phyloP scores from a whole-genome alignment of 2,888 invertebrate genomes.

The Chalcosyrphus nemorum region DNA sequence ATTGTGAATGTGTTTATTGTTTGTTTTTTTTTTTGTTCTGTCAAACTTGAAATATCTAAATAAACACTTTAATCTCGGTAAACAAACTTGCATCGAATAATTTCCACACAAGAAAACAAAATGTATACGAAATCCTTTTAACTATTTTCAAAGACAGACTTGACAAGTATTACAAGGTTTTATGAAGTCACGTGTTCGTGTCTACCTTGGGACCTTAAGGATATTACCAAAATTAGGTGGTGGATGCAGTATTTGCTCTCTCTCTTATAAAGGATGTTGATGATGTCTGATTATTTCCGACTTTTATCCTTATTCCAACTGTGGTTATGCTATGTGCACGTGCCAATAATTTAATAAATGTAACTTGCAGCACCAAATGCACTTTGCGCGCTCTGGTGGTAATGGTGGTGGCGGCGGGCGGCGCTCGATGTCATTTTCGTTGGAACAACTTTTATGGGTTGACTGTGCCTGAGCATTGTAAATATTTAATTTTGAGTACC shows the following conservation, averaged over 20 bases:
- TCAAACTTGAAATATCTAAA: no score
- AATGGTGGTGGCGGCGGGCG: no score
- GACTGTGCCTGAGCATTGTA: constrained; percentile 22
- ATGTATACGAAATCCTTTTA: not conserved
- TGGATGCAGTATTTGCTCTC: not conserved
- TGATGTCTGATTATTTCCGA: constrained; percentile 52
- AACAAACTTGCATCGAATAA: no score
- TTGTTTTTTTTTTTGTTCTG: no score
- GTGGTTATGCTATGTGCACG: constrained; percentile 53
- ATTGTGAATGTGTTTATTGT: no score
- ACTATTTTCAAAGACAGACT: constrained; percentile 21
- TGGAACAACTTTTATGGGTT: constrained; percentile 46
- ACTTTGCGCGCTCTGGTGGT: constrained; percentile 45
- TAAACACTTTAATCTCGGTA: no score
- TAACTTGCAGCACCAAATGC: constrained; percentile 53
- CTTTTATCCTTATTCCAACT: constrained; percentile 52
- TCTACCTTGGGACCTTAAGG: constrained; percentile 35
- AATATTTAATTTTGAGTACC: constrained; percentile 62
- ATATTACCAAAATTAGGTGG: constrained; percentile 38
- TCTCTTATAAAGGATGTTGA: not conserved
- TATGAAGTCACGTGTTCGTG: constrained; percentile 52
- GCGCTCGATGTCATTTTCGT: constrained; percentile 60
- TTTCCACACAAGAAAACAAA: not conserved
- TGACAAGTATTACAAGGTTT: constrained; percentile 34
- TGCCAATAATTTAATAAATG: constrained; percentile 69